Evolutionary conservation across 2,113 vertebrate genomes (phyloP).

Genomic region (Lates calcarifer): DNA sequence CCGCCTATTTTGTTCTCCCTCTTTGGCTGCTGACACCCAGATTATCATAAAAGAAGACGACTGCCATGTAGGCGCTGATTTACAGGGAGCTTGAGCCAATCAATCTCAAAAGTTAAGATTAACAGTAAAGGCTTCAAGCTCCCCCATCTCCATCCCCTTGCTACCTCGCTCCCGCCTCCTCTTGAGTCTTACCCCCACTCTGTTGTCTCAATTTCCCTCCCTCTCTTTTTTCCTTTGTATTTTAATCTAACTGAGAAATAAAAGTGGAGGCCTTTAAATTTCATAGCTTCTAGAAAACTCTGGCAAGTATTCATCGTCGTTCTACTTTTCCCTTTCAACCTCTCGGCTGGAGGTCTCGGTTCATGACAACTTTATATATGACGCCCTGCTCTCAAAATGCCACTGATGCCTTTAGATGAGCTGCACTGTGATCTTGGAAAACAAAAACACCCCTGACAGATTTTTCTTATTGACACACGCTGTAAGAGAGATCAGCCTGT

Average conservation of each 20-base stretch:
- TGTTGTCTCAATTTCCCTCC: slow-evolving; percentile 56
- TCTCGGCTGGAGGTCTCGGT: slow-evolving; percentile 86
- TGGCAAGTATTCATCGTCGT: slow-evolving; percentile 85
- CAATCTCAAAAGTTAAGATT: slow-evolving; percentile 83
- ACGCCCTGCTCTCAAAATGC: slow-evolving; percentile 89
- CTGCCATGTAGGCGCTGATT: slow-evolving; percentile 74
- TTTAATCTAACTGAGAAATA: slow-evolving; percentile 87
- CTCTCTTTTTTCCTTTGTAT: slow-evolving; percentile 48
- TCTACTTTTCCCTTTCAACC: slow-evolving; percentile 85
- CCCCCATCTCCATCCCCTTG: slow-evolving; percentile 28
- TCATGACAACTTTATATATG: slow-evolving; percentile 90
- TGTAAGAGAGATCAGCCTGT: slow-evolving; percentile 70
- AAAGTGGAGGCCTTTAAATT: slow-evolving; percentile 88
- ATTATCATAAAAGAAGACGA: slow-evolving; percentile 83
- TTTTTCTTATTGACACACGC: slow-evolving; percentile 86
- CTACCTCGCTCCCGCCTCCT: slow-evolving; percentile 26
- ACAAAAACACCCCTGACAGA: slow-evolving; percentile 86
- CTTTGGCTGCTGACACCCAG: slow-evolving; percentile 60
- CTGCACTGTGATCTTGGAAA: slow-evolving; percentile 87
- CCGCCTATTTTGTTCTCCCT: slow-evolving; percentile 62
- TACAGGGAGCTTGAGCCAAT: slow-evolving; percentile 76
- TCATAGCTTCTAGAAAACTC: slow-evolving; percentile 85
- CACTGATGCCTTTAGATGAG: slow-evolving; percentile 89
- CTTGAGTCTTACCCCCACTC: slow-evolving; percentile 28
- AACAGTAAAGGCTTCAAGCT: slow-evolving; percentile 74